phyloP scores from a whole-genome alignment of 1,140 invertebrate species.

The Battus philenor region DNA sequence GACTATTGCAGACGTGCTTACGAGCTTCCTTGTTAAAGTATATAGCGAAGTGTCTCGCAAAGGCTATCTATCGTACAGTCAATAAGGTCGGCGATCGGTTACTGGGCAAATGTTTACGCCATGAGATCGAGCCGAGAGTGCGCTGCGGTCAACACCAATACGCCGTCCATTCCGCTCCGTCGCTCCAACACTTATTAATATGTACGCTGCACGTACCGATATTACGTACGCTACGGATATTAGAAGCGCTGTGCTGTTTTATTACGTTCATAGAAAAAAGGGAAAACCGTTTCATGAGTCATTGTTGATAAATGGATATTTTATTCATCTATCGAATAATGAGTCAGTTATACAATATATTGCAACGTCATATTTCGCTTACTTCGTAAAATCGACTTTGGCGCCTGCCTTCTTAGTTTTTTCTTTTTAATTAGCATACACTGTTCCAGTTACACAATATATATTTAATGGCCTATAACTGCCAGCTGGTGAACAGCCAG shows the following conservation, averaged over 20 bases:
- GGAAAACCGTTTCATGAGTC: slow-evolving; percentile 14
- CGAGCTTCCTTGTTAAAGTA: slow-evolving; percentile 21
- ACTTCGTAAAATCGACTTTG: no score
- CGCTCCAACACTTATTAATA: slow-evolving; percentile 3
- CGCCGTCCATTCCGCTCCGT: slow-evolving; percentile 31
- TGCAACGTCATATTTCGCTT: no score
- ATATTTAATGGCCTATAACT: no score
- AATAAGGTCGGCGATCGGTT: slow-evolving; percentile 45
- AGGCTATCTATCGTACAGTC: slow-evolving; percentile 41
- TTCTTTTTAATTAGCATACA: no score
- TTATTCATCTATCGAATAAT: slow-evolving; percentile 12
- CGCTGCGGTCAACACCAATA: slow-evolving; percentile 48
- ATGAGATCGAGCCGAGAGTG: slow-evolving; percentile 36
- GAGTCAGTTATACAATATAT: slow-evolving; percentile 7
- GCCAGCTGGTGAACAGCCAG: no score
- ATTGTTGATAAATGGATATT: slow-evolving; percentile 14
- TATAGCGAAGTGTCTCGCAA: slow-evolving; percentile 32
- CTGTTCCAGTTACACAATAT: no score
- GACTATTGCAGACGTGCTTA: slow-evolving; percentile 11
- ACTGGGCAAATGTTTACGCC: slow-evolving; percentile 54
- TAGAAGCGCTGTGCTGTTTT: slow-evolving; percentile 10
- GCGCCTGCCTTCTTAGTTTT: no score
- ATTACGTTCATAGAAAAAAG: slow-evolving; percentile 12
- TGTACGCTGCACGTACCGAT: not conserved
- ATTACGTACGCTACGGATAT: slow-evolving; percentile 15